These are phyloP conservation scores for Pycnomerus fuliginosus DNA, from an alignment of 2,888 invertebrate genomes.

Conservation along the genomic window DNA sequence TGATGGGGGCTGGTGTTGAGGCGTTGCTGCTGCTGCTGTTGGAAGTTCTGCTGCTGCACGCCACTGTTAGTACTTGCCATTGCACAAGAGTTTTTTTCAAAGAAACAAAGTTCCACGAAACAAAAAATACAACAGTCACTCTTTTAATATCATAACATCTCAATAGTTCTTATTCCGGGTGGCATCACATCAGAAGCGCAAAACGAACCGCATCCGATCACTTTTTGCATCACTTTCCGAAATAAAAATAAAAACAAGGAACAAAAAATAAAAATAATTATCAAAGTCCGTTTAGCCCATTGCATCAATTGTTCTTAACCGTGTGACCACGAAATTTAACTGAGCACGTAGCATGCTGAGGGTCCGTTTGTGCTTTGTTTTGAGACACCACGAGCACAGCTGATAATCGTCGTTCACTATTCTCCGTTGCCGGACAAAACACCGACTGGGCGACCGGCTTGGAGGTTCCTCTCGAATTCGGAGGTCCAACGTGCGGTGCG, in stretches of 20 bases:
- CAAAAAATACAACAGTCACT: slow-evolving; percentile 52
- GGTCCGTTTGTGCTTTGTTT: slow-evolving; percentile 9
- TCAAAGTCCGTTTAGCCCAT: slow-evolving; percentile 46
- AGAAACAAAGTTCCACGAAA: slow-evolving; percentile 44
- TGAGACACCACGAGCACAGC: slow-evolving; percentile 17
- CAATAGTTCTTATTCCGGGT: slow-evolving; percentile 47
- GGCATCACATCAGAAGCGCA: slow-evolving; percentile 39
- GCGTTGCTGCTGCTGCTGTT: slow-evolving; percentile 49
- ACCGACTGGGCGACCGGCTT: slow-evolving; percentile 38
- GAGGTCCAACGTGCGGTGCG: slow-evolving; percentile 45
- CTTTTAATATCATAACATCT: slow-evolving; percentile 53
- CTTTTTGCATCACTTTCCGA: slow-evolving; percentile 39
- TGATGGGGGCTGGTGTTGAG: slow-evolving; percentile 60
- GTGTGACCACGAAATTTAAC: background rate
- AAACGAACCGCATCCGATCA: slow-evolving; percentile 28
- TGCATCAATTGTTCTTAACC: slow-evolving; percentile 3
- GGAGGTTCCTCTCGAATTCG: slow-evolving; percentile 44
- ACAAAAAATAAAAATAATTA: slow-evolving; percentile 40
- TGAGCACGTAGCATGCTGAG: slow-evolving; percentile 4
- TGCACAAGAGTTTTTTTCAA: slow-evolving; percentile 32
- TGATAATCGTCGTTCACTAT: slow-evolving; percentile 8
- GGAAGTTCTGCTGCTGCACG: slow-evolving; percentile 36
- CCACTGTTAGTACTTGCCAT: slow-evolving; percentile 48
- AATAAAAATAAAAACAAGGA: slow-evolving; percentile 36
- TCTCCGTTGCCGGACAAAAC: slow-evolving; percentile 38